Evolutionary conservation across 2,888 invertebrate genomes (phyloP).

Genomic region (Ophion slaviceki): DNA sequence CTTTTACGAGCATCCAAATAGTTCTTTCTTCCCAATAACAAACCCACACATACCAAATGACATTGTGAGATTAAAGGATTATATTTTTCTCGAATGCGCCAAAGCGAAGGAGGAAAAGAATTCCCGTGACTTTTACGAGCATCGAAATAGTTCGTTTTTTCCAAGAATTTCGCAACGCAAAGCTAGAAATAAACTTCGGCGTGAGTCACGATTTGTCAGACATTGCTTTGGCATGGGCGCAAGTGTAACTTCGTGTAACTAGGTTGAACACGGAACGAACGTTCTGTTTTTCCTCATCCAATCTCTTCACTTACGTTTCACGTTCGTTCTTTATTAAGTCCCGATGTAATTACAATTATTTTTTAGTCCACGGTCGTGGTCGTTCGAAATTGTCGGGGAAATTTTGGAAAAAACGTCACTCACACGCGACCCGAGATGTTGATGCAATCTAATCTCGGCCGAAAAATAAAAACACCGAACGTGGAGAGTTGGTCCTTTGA

Average conservation of each 20-base stretch:
- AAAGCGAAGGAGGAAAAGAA: not conserved
- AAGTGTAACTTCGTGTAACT: not conserved
- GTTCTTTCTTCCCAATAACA: no score
- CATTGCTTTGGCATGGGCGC: not conserved
- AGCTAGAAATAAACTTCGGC: not conserved
- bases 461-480: no score
- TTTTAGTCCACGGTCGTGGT: no score
- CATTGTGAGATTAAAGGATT: not conserved
- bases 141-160: not conserved
- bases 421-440: no score
- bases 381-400: no score
- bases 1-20: no score
- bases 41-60: no score
- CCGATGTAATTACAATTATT: no score
- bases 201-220: slow-evolving; percentile 3
- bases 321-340: no score
- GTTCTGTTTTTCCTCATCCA: not conserved
- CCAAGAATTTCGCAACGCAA: slow-evolving; percentile 1
- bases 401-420: no score
- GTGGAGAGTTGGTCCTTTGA: no score
- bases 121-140: not conserved
- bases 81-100: not conserved
- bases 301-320: not conserved
- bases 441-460: no score
- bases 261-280: not conserved